Percentiles rank a stretch among this genome's conserved stretches.
phyloP scores from a whole-genome alignment of 2,113 vertebrate species.

The Symphodus melops region DNA sequence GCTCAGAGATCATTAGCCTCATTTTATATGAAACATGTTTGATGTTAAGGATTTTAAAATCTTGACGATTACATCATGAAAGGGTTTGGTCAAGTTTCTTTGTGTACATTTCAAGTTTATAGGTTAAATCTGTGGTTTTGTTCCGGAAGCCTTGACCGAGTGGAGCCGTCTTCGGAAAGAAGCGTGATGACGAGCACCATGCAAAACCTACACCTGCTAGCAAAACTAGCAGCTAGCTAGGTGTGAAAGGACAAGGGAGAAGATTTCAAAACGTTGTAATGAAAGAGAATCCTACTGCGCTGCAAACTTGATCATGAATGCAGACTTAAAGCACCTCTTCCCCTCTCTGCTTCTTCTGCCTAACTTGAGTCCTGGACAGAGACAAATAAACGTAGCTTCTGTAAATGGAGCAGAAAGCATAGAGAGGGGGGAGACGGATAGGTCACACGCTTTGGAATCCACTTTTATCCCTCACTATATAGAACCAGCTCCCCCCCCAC shows the following conservation, averaged over 20 bases:
- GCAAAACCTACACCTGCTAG: constrained; percentile 29
- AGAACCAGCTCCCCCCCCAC: constrained; percentile 44
- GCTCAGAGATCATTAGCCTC: too few relatives aligned
- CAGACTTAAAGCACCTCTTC: not conserved
- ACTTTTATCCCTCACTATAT: constrained; percentile 61
- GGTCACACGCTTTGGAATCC: constrained; percentile 57
- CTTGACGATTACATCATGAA: too few relatives aligned
- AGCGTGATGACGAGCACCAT: constrained; percentile 57
- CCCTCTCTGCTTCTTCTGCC: not conserved
- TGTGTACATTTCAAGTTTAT: too few relatives aligned
- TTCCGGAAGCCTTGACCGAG: too few relatives aligned
- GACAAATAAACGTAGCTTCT: constrained; percentile 56
- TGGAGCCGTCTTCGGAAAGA: constrained; percentile 25
- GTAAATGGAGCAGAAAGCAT: constrained; percentile 67
- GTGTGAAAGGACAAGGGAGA: constrained; percentile 1
- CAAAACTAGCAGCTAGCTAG: constrained; percentile 25
- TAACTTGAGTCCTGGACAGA: constrained; percentile 44
- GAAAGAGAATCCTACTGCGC: constrained; percentile 15
- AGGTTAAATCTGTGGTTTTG: too few relatives aligned
- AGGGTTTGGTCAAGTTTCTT: too few relatives aligned
- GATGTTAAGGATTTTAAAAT: too few relatives aligned
- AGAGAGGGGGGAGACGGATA: constrained; percentile 29
- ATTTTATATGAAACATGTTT: too few relatives aligned
- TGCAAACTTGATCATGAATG: constrained; percentile 21
- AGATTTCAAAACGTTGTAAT: constrained; percentile 6